Evolutionary conservation across 2,113 vertebrate species (phyloP), one percentile per base, ranked within the genome.

Genomic region (Myiozetetes cayanensis): DNA sequence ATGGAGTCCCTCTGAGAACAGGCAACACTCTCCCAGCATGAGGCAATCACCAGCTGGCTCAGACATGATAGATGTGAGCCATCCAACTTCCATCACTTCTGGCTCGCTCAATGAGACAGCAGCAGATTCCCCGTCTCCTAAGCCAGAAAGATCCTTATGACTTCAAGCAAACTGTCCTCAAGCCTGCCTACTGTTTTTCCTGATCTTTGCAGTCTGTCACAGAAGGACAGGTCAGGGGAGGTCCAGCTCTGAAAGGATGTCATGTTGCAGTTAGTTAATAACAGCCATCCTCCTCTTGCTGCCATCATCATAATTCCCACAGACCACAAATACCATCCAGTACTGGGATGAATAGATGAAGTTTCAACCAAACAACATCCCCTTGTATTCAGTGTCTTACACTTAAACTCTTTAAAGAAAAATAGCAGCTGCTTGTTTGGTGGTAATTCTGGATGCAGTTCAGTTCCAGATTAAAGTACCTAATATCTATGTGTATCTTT

Each of bases 31-130:
- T 53, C 47, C 35, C 8, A 0, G 83, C 65, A 49, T 50, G 72
- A 91, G 56, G 73, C 76, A 63, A 73, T 58, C 92, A 94, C 79
- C 85, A 96, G 61, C 92, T 94, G 95, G 68, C 90, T 92, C 85
- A 68, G 73, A 84, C 89, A 59, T 6, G 35, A 92, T 27, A 76
- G 70, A 90, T 87, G 65, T 33, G 50, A 93, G 79, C 68, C 70
- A 62, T 78, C 83, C 61, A 91, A 68, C 83, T 84, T 67, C 61
- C 65, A 81, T 89, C 83, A 75, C 61, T 86, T 78, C 50, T 84
- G 80, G 33, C 70, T 95, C 2, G 0, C 67, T 93, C 79, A 81
- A 13, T 18, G 31, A 90, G 72, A 81, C 47, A 81, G 79, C 59
- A 84, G 70, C 73, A 92, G 56, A 89, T 68, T 96, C 61, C 65